phyloP scores from a whole-genome alignment of 2,113 vertebrate genomes.

The Dromas ardeola region DNA sequence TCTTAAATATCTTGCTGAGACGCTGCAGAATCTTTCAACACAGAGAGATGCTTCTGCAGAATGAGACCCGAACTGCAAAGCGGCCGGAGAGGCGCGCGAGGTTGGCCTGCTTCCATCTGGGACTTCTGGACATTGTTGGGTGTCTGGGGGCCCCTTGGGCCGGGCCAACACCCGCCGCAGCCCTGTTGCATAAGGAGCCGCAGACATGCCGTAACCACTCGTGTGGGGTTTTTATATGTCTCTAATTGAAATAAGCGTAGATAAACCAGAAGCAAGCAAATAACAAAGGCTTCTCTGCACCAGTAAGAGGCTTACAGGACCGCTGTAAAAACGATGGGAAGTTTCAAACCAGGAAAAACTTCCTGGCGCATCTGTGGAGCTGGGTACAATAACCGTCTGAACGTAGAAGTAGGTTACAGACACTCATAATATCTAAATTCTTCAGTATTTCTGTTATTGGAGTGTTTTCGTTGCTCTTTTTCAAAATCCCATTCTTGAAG shows the following conservation, averaged over 20 bases:
- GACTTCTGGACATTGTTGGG: not conserved
- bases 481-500: slow-evolving; percentile 20
- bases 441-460: not conserved
- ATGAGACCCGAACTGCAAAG: rapidly evolving
- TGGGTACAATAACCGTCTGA: not conserved
- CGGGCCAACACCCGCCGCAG: not conserved
- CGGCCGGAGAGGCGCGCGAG: rapidly evolving
- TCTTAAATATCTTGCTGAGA: not conserved
- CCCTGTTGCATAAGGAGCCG: not conserved
- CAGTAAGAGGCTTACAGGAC: not conserved
- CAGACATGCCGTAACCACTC: rapidly evolving
- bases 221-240: not conserved
- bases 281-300: not conserved
- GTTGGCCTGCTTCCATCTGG: not conserved
- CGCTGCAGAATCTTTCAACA: not conserved
- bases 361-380: not conserved
- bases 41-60: not conserved
- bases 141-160: not conserved
- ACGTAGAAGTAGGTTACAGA: not conserved
- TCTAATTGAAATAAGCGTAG: not conserved
- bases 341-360: not conserved
- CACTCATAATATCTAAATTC: not conserved
- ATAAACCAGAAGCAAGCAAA: not conserved
- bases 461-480: slow-evolving; percentile 4
- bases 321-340: not conserved